These are phyloP conservation scores for Ctenicera cuprea DNA, from an alignment of 2,888 invertebrate species.

Conservation along the genomic window DNA sequence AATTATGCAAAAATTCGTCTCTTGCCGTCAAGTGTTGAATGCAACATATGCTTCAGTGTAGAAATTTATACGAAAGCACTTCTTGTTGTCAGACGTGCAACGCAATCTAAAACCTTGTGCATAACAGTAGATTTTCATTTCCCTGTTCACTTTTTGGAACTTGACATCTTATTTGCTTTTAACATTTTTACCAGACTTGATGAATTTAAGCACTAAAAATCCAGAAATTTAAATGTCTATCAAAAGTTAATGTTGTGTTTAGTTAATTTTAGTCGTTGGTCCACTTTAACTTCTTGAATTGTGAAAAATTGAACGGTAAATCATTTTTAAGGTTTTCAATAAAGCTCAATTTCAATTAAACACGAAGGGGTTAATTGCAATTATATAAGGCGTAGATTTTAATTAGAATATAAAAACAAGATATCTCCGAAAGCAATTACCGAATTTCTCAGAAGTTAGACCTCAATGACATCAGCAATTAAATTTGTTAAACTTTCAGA, in stretches of 20 bases:
- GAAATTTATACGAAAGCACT: conserved; percentile 24
- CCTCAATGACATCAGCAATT: conserved; percentile 53
- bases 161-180: not conserved
- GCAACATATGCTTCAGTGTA: conserved; percentile 27
- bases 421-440: conserved; percentile 54
- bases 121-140: not conserved
- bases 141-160: not conserved
- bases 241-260: no score
- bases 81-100: conserved; percentile 17
- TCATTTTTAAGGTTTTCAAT: not conserved
- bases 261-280: no score
- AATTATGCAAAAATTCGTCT: conserved; percentile 41
- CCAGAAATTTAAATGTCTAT: no score
- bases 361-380: conserved; percentile 36
- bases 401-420: conserved; percentile 52
- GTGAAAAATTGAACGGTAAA: not conserved
- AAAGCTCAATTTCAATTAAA: conserved; percentile 8
- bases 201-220: no score
- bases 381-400: conserved; percentile 38
- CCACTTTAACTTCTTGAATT: no score
- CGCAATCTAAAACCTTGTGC: conserved; percentile 11
- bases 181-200: not conserved
- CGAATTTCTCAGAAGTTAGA: conserved; percentile 46
- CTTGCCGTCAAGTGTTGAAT: conserved; percentile 26
- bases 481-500: conserved; percentile 54